Evolutionary conservation across 2,888 invertebrate species (phyloP).

Genomic region (Diplazon laetatorius): DNA sequence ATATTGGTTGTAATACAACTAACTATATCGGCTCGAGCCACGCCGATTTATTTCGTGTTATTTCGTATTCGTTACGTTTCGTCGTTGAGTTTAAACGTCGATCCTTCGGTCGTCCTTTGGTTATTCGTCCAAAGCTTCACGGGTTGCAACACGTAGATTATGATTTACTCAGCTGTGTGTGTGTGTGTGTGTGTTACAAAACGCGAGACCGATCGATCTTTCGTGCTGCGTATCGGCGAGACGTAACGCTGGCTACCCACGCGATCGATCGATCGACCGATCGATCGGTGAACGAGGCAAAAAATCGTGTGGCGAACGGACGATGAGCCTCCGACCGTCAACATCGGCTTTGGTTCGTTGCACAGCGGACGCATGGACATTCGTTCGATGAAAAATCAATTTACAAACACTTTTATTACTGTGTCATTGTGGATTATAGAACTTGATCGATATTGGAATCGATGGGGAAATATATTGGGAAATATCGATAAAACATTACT

Average conservation of each 20-base stretch:
- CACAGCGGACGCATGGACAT: too few species aligned
- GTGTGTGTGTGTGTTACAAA: too few species aligned
- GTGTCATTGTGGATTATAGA: too few species aligned
- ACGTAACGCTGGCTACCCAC: conserved; percentile 9
- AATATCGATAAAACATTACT: too few species aligned
- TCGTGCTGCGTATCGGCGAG: conserved; percentile 51
- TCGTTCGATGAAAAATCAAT: too few species aligned
- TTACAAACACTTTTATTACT: too few species aligned
- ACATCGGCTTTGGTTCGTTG: not conserved
- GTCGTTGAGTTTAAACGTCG: conserved; percentile 57
- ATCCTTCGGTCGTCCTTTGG: conserved; percentile 23
- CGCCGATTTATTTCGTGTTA: conserved; percentile 12
- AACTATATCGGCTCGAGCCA: conserved; percentile 36
- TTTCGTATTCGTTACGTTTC: conserved; percentile 44
- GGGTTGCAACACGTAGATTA: not conserved
- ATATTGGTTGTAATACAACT: conserved; percentile 30
- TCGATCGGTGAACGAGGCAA: conserved; percentile 31
- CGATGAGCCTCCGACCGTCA: conserved; percentile 33
- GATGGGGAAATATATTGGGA: too few species aligned
- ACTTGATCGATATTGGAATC: too few species aligned
- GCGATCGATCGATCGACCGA: conserved; percentile 45
- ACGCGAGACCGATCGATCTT: conserved; percentile 61
- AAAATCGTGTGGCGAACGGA: conserved; percentile 10
- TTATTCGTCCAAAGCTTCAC: conserved; percentile 32
- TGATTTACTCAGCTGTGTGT: conserved; percentile 10